phyloP scores from a whole-genome alignment of 2,113 vertebrate species.

The Anolis sagrei region DNA sequence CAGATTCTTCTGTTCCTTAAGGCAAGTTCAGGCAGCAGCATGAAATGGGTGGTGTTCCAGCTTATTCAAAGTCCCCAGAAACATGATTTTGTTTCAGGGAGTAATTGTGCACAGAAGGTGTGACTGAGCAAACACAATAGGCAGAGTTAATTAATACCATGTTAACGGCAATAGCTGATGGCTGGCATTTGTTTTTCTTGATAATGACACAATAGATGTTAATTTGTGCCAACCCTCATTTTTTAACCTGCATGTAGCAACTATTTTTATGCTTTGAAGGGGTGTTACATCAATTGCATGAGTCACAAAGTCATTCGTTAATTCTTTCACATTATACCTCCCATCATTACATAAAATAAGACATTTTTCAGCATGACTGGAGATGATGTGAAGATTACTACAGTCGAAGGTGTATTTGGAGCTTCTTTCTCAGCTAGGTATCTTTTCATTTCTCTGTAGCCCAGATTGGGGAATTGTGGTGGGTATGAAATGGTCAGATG shows the following conservation, averaged over 20 bases:
- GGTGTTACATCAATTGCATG: constrained; percentile 31
- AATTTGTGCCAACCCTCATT: constrained; percentile 47
- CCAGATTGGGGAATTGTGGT: too few species aligned
- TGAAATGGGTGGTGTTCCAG: constrained; percentile 58
- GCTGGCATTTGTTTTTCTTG: constrained; percentile 63
- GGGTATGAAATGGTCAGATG: too few species aligned
- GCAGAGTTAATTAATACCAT: constrained; percentile 66
- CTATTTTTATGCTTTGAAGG: constrained; percentile 53
- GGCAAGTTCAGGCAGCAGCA: constrained; percentile 60
- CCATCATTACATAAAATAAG: constrained; percentile 19
- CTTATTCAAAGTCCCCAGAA: constrained; percentile 51
- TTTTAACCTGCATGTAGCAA: constrained; percentile 42
- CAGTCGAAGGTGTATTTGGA: neutral
- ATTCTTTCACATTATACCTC: constrained; percentile 9
- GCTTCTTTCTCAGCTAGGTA: constrained; percentile 15
- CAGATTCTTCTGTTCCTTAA: constrained; percentile 51
- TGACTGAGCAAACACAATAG: constrained; percentile 58
- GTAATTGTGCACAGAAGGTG: constrained; percentile 48
- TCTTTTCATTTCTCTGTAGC: neutral
- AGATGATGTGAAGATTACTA: rapidly evolving
- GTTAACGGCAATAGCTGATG: constrained; percentile 42
- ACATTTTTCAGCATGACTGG: neutral
- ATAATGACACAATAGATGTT: constrained; percentile 53
- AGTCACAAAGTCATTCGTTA: constrained; percentile 40
- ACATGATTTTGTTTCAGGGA: constrained; percentile 54